Evolutionary conservation across 2,888 invertebrate genomes (phyloP).

Genomic region (Lepidocyrtoides sp.): DNA sequence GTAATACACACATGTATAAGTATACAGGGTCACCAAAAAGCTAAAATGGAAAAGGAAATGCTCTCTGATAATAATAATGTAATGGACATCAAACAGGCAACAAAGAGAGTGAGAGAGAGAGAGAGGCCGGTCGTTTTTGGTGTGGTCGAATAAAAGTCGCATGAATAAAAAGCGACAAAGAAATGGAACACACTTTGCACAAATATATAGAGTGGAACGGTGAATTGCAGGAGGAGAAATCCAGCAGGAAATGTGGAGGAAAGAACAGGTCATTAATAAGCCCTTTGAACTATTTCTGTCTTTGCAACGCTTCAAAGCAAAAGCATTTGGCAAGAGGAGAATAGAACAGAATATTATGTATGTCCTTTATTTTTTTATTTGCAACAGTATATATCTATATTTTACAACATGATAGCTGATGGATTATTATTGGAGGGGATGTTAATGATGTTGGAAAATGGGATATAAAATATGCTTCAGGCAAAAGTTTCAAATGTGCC

Average conservation of each 20-base stretch:
- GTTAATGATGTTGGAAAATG: too few relatives aligned
- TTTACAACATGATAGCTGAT: too few relatives aligned
- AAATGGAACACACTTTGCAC: too few relatives aligned
- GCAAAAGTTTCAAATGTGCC: background rate
- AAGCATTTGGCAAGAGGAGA: too few relatives aligned
- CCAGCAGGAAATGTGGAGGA: background rate
- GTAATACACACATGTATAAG: background rate
- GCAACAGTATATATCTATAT: too few relatives aligned
- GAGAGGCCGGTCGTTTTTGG: background rate
- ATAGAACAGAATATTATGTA: too few relatives aligned
- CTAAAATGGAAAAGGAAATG: background rate
- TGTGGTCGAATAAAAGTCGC: background rate
- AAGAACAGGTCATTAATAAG: constrained; percentile 56
- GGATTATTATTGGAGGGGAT: too few relatives aligned
- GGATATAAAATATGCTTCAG: background rate
- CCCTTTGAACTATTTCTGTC: constrained; percentile 63
- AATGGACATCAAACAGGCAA: constrained; percentile 2
- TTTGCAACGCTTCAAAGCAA: too few relatives aligned
- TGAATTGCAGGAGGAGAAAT: too few relatives aligned
- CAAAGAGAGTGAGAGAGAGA: constrained; percentile 1
- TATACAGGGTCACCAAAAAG: background rate
- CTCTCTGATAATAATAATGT: constrained; percentile 6
- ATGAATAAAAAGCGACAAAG: background rate
- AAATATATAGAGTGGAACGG: background rate
- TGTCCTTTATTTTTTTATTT: too few relatives aligned